These are phyloP conservation scores for Leguminivora glycinivorella DNA, from an alignment of 1,140 invertebrate species.

Conservation along the genomic window DNA sequence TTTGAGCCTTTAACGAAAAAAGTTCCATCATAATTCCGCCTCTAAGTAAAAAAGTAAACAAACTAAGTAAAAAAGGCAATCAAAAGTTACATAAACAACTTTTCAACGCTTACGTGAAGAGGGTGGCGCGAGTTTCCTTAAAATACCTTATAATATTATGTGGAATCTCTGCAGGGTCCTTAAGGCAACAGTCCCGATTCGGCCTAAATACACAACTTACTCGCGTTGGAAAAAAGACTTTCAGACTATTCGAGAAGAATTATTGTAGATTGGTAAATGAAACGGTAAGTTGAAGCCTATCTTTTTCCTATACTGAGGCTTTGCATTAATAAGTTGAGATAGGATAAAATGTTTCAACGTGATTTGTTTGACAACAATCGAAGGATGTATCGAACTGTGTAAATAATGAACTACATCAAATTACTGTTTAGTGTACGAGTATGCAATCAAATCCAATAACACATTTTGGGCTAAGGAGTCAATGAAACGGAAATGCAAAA, in stretches of 20 bases:
- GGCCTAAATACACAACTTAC: conserved; percentile 37
- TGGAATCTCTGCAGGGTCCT: conserved; percentile 37
- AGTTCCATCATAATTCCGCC: conserved; percentile 66
- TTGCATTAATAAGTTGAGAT: conserved; percentile 29
- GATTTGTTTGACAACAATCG: neutral
- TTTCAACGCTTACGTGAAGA: conserved; percentile 54
- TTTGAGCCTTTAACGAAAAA: conserved; percentile 66
- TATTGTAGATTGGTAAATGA: conserved; percentile 6
- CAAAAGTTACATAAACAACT: conserved; percentile 69
- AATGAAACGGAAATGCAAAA: neutral
- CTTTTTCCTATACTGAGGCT: neutral
- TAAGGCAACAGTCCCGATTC: conserved; percentile 17
- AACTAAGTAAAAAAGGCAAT: conserved; percentile 65
- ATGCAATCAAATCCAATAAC: too few relatives aligned
- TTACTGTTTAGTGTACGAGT: too few relatives aligned
- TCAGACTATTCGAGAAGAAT: conserved; percentile 4
- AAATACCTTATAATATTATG: conserved; percentile 51
- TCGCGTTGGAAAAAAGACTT: neutral
- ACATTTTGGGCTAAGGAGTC: too few relatives aligned
- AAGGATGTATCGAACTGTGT: neutral
- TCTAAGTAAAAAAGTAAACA: conserved; percentile 67
- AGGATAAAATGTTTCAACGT: neutral
- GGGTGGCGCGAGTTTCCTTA: conserved; percentile 33
- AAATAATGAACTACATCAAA: too few relatives aligned
- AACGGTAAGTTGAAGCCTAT: neutral